A percentile compares a stretch with the other conserved stretches of the same genome.
These are phyloP conservation scores for Callitettix versicolor DNA, from an alignment of 1,140 invertebrate genomes.

Conservation along the genomic window DNA sequence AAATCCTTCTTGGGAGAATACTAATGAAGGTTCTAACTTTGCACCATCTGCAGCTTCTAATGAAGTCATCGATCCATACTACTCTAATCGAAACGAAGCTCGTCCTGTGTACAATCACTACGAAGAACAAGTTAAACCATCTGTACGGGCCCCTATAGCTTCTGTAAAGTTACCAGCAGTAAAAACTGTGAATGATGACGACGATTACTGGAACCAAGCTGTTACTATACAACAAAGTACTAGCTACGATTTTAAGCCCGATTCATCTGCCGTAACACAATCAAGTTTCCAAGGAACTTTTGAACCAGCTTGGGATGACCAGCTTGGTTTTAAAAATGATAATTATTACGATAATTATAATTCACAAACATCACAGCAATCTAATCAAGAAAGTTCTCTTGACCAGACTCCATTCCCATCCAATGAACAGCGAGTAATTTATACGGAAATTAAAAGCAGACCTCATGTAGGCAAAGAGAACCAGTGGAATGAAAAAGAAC, in stretches of 20 bases:
- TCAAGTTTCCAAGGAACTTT: constrained; percentile 6
- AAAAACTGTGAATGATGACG: constrained; percentile 9
- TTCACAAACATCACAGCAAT: not conserved
- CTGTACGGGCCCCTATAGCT: not conserved
- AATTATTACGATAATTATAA: constrained; percentile 19
- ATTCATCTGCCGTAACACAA: constrained; percentile 14
- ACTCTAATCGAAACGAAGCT: not conserved
- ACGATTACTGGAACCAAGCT: constrained; percentile 25
- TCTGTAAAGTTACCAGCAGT: not conserved
- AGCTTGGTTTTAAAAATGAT: constrained; percentile 7
- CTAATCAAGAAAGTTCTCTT: not conserved
- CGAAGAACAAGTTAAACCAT: not conserved
- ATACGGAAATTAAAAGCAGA: constrained; percentile 10
- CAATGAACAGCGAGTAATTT: constrained; percentile 17
- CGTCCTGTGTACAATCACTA: not conserved
- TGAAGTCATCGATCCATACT: constrained; percentile 15
- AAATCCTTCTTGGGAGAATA: not conserved
- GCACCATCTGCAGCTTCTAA: constrained; percentile 19
- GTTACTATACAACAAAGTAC: constrained; percentile 27
- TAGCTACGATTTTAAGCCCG: constrained; percentile 22
- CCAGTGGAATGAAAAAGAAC: constrained; percentile 15
- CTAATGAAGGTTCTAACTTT: constrained; percentile 11
- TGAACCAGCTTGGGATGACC: constrained; percentile 3
- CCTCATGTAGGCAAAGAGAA: constrained; percentile 13
- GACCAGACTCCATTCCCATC: constrained; percentile 23